These are phyloP conservation scores for Gymnorhina tibicen DNA, from an alignment of 2,113 vertebrate genomes.

Conservation along the genomic window DNA sequence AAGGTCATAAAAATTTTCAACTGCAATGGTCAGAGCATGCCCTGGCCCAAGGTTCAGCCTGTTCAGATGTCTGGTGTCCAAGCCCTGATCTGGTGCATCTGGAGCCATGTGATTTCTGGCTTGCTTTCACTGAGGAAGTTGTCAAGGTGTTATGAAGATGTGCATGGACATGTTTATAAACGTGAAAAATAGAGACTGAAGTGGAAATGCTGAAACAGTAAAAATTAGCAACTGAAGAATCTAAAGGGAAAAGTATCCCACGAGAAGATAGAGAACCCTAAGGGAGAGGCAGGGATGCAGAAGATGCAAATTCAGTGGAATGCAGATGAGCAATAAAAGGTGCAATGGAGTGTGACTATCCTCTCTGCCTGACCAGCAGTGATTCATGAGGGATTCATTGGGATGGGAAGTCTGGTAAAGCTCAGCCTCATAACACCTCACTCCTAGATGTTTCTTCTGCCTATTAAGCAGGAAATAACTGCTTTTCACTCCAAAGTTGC, in stretches of 20 bases:
- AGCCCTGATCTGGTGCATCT: background rate
- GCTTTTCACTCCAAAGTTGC: background rate
- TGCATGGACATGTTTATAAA: background rate
- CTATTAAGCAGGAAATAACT: background rate
- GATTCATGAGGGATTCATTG: fast-evolving
- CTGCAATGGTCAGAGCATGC: background rate
- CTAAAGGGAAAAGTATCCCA: background rate
- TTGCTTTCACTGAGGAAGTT: background rate
- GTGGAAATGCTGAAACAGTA: background rate
- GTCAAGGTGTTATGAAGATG: background rate
- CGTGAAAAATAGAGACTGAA: fast-evolving
- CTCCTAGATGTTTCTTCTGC: background rate
- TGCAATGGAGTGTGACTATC: background rate
- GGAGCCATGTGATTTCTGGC: background rate
- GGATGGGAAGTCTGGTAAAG: background rate
- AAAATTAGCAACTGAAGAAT: background rate
- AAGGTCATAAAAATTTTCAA: background rate
- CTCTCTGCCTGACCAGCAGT: background rate
- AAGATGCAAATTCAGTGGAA: background rate
- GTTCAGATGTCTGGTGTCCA: background rate
- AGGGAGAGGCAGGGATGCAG: background rate
- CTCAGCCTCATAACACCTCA: background rate
- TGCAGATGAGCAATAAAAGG: background rate
- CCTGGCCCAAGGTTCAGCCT: background rate
- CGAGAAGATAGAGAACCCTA: background rate